Percentiles rank a stretch among this genome's conserved stretches.
These are phyloP conservation scores for Pelochelys cantorii DNA, from an alignment of 2,797 vertebrate genomes.

Conservation along the genomic window DNA sequence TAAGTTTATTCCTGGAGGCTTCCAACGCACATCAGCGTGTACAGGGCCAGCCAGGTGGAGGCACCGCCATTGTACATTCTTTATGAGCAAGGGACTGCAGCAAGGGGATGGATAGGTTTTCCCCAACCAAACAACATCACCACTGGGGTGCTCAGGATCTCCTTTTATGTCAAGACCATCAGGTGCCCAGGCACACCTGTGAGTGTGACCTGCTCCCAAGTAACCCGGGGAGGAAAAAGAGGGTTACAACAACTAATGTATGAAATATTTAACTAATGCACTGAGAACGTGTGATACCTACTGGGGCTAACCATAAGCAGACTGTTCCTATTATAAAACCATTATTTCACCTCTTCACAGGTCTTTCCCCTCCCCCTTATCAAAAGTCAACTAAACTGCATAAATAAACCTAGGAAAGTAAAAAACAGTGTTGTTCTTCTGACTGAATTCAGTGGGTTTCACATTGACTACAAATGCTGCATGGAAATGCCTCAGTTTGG, in stretches of 20 bases:
- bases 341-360: not conserved
- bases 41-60: too few relatives aligned
- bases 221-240: too few relatives aligned
- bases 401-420: not conserved
- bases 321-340: not conserved
- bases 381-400: not conserved
- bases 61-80: too few relatives aligned
- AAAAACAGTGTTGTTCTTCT: not conserved
- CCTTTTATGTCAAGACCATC: too few relatives aligned
- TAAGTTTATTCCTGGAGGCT: too few relatives aligned
- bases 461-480: not conserved
- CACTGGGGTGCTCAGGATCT: too few relatives aligned
- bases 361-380: not conserved
- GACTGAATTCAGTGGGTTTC: not conserved
- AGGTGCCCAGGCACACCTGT: too few relatives aligned
- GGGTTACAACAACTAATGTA: not conserved
- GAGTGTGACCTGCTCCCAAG: too few relatives aligned
- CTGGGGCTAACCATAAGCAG: not conserved
- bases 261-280: not conserved
- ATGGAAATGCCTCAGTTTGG: not conserved
- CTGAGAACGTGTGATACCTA: not conserved
- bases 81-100: too few relatives aligned
- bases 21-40: too few relatives aligned
- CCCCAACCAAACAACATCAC: too few relatives aligned
- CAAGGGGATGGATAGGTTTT: too few relatives aligned